Percentiles rank a stretch among this genome's conserved stretches.
Conservation (phyloP, 1,140 invertebrate genomes). For the Druon quercuslanigerum region DNA sequence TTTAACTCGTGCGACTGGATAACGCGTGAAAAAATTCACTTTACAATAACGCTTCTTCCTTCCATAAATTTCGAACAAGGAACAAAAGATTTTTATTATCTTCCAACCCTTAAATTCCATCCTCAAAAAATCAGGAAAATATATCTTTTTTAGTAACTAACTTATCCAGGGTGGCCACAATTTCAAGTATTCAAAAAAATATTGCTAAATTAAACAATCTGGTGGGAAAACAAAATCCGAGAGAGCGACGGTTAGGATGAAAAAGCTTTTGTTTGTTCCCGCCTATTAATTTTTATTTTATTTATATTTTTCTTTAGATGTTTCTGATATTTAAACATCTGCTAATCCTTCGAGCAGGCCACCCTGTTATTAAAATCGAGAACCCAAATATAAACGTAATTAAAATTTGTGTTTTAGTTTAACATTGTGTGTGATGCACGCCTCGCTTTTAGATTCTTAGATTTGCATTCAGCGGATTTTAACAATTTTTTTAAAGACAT, state of each 20-base stretch:
- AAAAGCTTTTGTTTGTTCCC: no score
- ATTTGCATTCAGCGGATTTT: neutral
- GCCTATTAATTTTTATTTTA: no score
- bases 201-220: no score
- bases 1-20: constrained; percentile 30
- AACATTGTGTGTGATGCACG: constrained; percentile 18
- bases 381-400: neutral
- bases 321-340: no score
- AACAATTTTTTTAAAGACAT: neutral
- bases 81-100: constrained; percentile 12
- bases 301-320: no score
- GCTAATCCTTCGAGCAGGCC: no score
- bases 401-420: neutral
- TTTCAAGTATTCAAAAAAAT: no score
- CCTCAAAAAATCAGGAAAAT: no score
- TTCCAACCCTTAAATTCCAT: constrained; percentile 14
- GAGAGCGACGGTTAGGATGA: no score
- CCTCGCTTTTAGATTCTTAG: neutral
- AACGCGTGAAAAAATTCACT: constrained; percentile 28
- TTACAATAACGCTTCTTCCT: constrained; percentile 17
- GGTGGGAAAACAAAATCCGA: no score
- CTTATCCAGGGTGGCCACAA: no score
- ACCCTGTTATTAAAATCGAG: neutral
- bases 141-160: no score
- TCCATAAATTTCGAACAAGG: constrained; percentile 20